Evolutionary conservation across 2,888 invertebrate species (phyloP).

Genomic region (Corbicula japonica): DNA sequence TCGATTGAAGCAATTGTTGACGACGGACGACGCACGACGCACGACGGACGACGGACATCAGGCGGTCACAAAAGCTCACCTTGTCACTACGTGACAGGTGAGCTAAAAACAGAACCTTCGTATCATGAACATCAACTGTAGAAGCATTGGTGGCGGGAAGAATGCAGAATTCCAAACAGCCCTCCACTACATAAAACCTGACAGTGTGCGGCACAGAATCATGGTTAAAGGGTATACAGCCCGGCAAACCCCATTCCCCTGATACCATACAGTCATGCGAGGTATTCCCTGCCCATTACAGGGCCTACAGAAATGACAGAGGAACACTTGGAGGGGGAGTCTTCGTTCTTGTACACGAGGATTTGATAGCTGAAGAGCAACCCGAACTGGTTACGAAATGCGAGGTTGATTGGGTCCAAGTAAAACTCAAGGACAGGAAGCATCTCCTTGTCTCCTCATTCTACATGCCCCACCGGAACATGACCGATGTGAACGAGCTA

Average conservation of each 20-base stretch:
- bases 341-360: too few relatives aligned
- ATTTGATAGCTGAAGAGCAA: slow-evolving; percentile 21
- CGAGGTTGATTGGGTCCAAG: slow-evolving; percentile 40
- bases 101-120: too few relatives aligned
- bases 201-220: too few relatives aligned
- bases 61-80: too few relatives aligned
- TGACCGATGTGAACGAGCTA: too few relatives aligned
- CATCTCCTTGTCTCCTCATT: slow-evolving; percentile 34
- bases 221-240: too few relatives aligned
- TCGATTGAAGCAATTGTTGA: too few relatives aligned
- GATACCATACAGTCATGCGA: slow-evolving; percentile 26
- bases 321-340: too few relatives aligned
- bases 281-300: slow-evolving; percentile 51
- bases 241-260: slow-evolving; percentile 5
- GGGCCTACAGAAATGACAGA: slow-evolving; percentile 35
- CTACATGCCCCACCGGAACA: slow-evolving; percentile 44
- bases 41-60: too few relatives aligned
- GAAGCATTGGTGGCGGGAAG: slow-evolving; percentile 35
- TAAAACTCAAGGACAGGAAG: slow-evolving; percentile 43
- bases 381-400: too few relatives aligned
- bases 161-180: slow-evolving; percentile 33
- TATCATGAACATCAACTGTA: slow-evolving; percentile 48
- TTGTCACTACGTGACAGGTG: too few relatives aligned
- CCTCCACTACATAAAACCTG: slow-evolving; percentile 54
- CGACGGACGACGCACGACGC: too few relatives aligned